phyloP scores from a whole-genome alignment of 2,797 vertebrate species.

The Eospalax fontanierii region DNA sequence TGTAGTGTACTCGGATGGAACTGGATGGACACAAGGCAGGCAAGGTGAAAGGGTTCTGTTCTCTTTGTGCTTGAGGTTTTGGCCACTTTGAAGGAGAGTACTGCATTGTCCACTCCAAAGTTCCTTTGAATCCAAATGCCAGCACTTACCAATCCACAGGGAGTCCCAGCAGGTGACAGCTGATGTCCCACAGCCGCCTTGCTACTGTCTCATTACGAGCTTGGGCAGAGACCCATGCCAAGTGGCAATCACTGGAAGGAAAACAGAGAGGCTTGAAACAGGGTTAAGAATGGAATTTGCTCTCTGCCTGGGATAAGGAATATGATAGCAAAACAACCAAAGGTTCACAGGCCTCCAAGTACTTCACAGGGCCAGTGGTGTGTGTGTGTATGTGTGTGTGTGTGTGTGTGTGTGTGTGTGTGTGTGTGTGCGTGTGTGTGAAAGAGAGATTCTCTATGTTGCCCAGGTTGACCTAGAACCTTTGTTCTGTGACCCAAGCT shows the following conservation, averaged over 20 bases:
- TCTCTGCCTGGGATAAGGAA: constrained; percentile 26
- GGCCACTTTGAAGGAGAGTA: constrained; percentile 27
- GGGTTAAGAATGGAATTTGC: constrained; percentile 2
- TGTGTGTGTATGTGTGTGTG: too few species aligned
- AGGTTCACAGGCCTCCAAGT: not conserved
- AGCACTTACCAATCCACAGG: constrained; percentile 92
- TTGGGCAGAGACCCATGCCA: constrained; percentile 93
- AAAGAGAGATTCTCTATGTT: too few species aligned
- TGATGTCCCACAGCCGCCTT: constrained; percentile 94
- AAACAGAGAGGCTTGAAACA: constrained; percentile 53
- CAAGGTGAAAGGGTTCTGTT: constrained; percentile 1
- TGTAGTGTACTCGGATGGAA: constrained; percentile 24
- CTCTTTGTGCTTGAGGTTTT: constrained; percentile 36
- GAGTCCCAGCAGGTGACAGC: constrained; percentile 95
- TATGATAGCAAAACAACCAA: not conserved
- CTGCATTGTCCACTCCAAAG: not conserved
- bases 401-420: too few species aligned
- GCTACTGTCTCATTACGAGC: constrained; percentile 94
- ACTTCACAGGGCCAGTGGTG: not conserved
- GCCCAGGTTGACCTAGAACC: too few species aligned
- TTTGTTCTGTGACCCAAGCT: too few species aligned
- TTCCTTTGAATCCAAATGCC: constrained; percentile 33
- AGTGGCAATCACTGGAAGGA: constrained; percentile 93
- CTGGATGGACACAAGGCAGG: not conserved
- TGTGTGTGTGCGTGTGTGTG: too few species aligned